Conservation (phyloP, 2,888 invertebrate species). For the Mongoloraphidia duomilia region DNA sequence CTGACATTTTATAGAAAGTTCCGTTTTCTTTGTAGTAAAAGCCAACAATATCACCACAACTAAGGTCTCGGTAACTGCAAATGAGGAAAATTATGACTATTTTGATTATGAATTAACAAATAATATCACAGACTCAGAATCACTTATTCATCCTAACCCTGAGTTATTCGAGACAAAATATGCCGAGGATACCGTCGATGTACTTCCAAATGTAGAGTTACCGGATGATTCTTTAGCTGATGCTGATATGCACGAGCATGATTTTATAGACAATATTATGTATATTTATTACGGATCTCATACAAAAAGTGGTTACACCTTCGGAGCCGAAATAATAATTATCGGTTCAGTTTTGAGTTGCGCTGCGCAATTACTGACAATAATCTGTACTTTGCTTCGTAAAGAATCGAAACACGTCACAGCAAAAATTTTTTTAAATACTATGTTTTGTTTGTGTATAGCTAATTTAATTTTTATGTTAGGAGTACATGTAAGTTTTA, state of each 20-base stretch:
- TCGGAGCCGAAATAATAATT: conserved; percentile 34
- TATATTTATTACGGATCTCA: conserved; percentile 52
- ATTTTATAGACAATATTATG: conserved; percentile 57
- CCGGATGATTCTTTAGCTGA: conserved; percentile 50
- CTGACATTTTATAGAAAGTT: too few species aligned
- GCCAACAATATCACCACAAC: too few species aligned
- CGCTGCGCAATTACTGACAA: conserved; percentile 34
- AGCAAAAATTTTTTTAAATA: conserved; percentile 44
- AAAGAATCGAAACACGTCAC: conserved; percentile 25
- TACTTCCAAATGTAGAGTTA: conserved; percentile 35
- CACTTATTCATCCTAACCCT: conserved; percentile 27
- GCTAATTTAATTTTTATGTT: conserved; percentile 49
- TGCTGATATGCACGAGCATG: conserved; percentile 50
- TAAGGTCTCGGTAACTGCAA: too few species aligned
- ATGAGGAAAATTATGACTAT: too few species aligned
- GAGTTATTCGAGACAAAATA: conserved; percentile 24
- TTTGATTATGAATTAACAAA: conserved; percentile 25
- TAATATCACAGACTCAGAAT: conserved; percentile 21
- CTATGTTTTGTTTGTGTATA: conserved; percentile 42
- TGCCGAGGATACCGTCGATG: conserved; percentile 25
- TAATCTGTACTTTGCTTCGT: conserved; percentile 29
- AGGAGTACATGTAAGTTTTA: conserved; percentile 43
- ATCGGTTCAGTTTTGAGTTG: conserved; percentile 35
- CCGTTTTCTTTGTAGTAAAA: too few species aligned
- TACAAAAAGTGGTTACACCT: conserved; percentile 35